Conservation (phyloP, 2,888 invertebrate species). For the Cerastis rubricosa region DNA sequence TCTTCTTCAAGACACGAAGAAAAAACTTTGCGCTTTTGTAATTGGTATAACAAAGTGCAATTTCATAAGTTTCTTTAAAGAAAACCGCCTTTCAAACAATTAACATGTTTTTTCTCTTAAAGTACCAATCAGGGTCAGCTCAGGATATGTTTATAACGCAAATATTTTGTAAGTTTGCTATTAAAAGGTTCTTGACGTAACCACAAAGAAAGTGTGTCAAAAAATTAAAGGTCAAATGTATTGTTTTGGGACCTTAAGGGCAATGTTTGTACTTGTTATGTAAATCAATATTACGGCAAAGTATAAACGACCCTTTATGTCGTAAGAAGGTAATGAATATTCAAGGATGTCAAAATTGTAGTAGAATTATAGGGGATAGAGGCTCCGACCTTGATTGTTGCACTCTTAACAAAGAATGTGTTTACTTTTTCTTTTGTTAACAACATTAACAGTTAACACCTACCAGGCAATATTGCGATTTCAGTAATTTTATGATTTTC, state of each 20-base stretch:
- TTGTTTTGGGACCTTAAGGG: conserved; percentile 63
- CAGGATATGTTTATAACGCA: conserved; percentile 59
- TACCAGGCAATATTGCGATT: conserved; percentile 5
- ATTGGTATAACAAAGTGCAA: conserved; percentile 10
- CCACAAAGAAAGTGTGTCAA: conserved; percentile 68
- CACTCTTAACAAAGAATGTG: not conserved
- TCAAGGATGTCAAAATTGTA: conserved; percentile 3
- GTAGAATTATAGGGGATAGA: not conserved
- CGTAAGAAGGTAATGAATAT: conserved; percentile 2
- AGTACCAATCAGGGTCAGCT: conserved; percentile 29
- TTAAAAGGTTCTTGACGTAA: conserved; percentile 65
- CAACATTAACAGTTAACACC: conserved; percentile 9
- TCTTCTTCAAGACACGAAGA: not conserved
- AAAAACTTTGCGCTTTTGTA: not conserved
- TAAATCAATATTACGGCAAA: conserved; percentile 47
- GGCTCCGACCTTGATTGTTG: not conserved
- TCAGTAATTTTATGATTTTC: conserved; percentile 45
- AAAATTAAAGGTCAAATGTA: conserved; percentile 63
- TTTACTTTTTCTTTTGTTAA: conserved; percentile 1
- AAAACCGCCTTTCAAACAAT: conserved; percentile 30
- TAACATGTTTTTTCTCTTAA: conserved; percentile 34
- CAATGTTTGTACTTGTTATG: conserved; percentile 47
- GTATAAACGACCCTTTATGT: conserved; percentile 16
- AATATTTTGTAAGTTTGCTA: conserved; percentile 59
- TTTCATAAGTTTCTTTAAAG: conserved; percentile 10